phyloP scores from a whole-genome alignment of 2,888 invertebrate genomes.

The Ptychoptera albimana region DNA sequence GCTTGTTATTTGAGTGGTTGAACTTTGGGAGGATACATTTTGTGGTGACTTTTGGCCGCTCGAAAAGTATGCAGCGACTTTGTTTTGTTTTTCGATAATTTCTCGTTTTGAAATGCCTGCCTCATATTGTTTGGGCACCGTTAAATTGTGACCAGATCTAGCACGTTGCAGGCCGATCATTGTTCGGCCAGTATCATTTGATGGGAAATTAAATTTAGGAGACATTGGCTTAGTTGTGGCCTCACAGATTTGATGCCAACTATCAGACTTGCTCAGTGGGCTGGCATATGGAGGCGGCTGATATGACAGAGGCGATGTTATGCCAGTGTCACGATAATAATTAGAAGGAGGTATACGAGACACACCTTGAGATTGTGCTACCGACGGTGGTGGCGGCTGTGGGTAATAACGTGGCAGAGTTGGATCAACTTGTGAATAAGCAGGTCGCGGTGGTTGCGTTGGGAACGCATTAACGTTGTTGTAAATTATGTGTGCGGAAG shows the following conservation, averaged over 20 bases:
- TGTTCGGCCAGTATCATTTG: slow-evolving; percentile 16
- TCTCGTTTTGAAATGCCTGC: slow-evolving; percentile 55
- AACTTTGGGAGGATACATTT: slow-evolving; percentile 17
- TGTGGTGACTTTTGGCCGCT: slow-evolving; percentile 31
- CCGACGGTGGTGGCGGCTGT: slow-evolving; percentile 10
- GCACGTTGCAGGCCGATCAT: slow-evolving; percentile 34
- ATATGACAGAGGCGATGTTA: slow-evolving; percentile 12
- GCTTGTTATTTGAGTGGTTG: slow-evolving; percentile 8
- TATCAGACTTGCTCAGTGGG: slow-evolving; percentile 53
- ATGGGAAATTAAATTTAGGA: slow-evolving; percentile 9
- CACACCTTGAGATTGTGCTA: slow-evolving; percentile 9
- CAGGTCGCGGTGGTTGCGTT: slow-evolving; percentile 22
- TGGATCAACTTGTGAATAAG: slow-evolving; percentile 11
- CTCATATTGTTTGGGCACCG: slow-evolving; percentile 65
- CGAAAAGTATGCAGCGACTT: slow-evolving; percentile 57
- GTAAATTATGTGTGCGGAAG: slow-evolving; percentile 26
- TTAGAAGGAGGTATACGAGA: slow-evolving; percentile 14
- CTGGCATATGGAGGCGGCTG: slow-evolving; percentile 8
- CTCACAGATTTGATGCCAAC: slow-evolving; percentile 57
- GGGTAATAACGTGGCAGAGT: slow-evolving; percentile 11
- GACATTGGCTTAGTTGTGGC: slow-evolving; percentile 23
- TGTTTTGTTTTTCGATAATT: slow-evolving; percentile 49
- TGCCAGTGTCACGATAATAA: slow-evolving; percentile 26
- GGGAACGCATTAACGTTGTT: slow-evolving; percentile 26
- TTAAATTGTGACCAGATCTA: slow-evolving; percentile 58